Conservation (phyloP, 2,113 vertebrate species). For the Eublepharis macularius region DNA sequence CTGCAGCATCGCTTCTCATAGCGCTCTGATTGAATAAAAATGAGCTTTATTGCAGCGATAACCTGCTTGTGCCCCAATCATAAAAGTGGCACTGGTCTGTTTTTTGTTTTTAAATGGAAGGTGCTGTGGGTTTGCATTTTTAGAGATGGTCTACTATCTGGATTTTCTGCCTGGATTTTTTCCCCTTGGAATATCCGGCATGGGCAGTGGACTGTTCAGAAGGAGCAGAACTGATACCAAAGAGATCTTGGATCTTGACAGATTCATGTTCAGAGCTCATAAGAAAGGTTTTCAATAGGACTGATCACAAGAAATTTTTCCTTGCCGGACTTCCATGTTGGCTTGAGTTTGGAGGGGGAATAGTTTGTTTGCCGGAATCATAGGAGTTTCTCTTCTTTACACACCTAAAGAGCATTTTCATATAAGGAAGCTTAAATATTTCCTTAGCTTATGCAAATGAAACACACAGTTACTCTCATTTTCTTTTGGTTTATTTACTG, state of each 20-base stretch:
- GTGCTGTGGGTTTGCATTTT: not conserved
- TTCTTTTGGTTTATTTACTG: no score
- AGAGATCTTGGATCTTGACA: not conserved
- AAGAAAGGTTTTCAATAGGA: not conserved
- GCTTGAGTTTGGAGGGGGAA: no score
- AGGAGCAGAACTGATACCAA: not conserved
- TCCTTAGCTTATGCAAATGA: no score
- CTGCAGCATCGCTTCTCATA: not conserved
- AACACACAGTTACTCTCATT: no score
- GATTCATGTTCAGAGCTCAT: not conserved
- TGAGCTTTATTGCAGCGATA: not conserved
- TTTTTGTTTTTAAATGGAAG: not conserved
- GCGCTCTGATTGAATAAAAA: not conserved
- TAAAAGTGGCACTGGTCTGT: no score
- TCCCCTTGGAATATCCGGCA: not conserved
- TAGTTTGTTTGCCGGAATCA: not conserved
- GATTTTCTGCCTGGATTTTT: not conserved
- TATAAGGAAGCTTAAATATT: not conserved
- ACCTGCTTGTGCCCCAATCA: not conserved
- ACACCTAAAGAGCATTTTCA: not conserved
- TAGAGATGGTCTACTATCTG: no score
- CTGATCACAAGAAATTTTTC: not conserved
- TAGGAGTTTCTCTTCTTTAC: not conserved
- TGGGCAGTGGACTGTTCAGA: not conserved
- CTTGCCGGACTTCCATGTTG: not conserved